Evolutionary conservation across 1,140 invertebrate genomes (phyloP).

Genomic region (Drosophila auraria): DNA sequence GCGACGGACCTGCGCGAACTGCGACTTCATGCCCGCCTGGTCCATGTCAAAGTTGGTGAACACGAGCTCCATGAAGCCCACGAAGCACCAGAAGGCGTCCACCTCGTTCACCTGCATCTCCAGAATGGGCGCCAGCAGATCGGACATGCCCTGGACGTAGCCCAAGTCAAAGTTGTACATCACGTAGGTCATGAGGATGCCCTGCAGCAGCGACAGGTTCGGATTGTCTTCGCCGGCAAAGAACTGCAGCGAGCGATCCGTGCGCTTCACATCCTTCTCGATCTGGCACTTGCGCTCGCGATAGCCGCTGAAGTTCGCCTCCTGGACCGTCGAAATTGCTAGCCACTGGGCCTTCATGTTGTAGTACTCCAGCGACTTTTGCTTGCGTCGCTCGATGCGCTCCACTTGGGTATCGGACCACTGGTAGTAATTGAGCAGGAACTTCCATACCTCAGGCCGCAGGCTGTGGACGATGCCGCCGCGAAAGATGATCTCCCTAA

Average conservation of each 20-base stretch:
- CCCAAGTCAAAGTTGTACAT: conserved; percentile 99
- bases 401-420: conserved; percentile 93
- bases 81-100: conserved; percentile 99
- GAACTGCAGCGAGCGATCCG: conserved; percentile 96
- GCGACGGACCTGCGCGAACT: conserved; percentile 93
- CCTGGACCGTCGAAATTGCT: conserved; percentile 94
- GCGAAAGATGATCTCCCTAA: conserved; percentile 94
- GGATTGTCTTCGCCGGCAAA: conserved; percentile 96
- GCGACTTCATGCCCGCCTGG: conserved; percentile 98
- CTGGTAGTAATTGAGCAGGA: conserved; percentile 94
- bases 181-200: conserved; percentile 99
- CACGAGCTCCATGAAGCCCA: conserved; percentile 98
- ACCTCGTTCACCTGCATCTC: conserved; percentile 88
- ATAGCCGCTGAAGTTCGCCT: conserved; percentile 94
- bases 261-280: conserved; percentile 99
- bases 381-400: conserved; percentile 89
- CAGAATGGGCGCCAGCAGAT: conserved; percentile 96
- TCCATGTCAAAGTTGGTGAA: conserved; percentile 99
- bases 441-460: conserved; percentile 97
- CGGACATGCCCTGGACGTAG: conserved; percentile 98
- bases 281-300: conserved; percentile 97
- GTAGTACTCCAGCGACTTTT: conserved; percentile 95
- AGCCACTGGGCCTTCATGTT: conserved; percentile 99
- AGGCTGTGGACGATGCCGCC: conserved; percentile 92
- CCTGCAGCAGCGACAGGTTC: conserved; percentile 93